A percentile compares a stretch with the other conserved stretches of the same genome.
phyloP scores from a whole-genome alignment of 2,888 invertebrate species.

The Oscheius onirici region DNA sequence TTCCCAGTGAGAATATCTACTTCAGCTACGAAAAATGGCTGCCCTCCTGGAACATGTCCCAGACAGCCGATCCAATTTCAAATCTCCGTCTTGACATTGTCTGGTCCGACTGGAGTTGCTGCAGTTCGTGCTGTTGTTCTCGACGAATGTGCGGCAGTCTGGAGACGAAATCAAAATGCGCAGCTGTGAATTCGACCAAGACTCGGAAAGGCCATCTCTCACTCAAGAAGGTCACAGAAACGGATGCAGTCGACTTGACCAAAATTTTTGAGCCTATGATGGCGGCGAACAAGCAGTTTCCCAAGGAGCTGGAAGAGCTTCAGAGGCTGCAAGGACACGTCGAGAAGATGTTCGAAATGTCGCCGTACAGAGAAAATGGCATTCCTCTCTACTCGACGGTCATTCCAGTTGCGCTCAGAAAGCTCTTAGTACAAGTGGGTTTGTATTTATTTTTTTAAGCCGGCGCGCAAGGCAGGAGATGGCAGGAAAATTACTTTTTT shows the following conservation, averaged over 20 bases:
- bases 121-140: constrained; percentile 14
- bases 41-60: neutral
- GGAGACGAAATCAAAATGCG: neutral
- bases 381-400: constrained; percentile 22
- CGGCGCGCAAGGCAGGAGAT: too few species aligned
- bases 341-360: constrained; percentile 10
- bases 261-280: neutral
- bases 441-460: too few species aligned
- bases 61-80: neutral
- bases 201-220: constrained; percentile 4
- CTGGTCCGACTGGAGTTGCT: constrained; percentile 11
- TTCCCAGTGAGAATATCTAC: neutral
- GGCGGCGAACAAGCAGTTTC: neutral
- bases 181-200: constrained; percentile 2
- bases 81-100: constrained; percentile 1
- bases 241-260: neutral
- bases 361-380: constrained; percentile 15
- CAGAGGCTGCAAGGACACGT: neutral
- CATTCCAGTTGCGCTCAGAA: neutral
- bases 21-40: neutral
- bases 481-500: too few species aligned
- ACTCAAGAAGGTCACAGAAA: neutral
- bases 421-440: neutral
- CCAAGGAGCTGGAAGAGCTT: neutral
- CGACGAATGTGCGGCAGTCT: neutral